phyloP scores from a whole-genome alignment of 2,888 invertebrate genomes.

The Epinotia ramella region DNA sequence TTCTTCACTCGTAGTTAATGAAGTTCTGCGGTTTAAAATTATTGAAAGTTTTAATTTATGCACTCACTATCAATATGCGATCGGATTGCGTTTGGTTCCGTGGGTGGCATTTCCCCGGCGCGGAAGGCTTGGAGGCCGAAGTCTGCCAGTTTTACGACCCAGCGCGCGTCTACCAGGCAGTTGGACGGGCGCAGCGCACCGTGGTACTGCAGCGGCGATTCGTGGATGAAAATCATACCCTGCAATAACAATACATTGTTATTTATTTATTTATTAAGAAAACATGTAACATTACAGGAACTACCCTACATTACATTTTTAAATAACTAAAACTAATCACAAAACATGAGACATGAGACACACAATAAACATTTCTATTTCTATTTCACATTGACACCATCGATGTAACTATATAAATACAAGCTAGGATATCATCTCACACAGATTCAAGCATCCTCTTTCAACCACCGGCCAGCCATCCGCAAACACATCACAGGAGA shows the following conservation, averaged over 20 bases:
- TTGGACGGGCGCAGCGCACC: slow-evolving; percentile 95
- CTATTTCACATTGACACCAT: too few species aligned
- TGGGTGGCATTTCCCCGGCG: slow-evolving; percentile 88
- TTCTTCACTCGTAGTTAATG: background rate
- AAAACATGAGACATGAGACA: too few species aligned
- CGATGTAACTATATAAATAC: too few species aligned
- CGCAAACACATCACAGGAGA: too few species aligned
- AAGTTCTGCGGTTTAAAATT: background rate
- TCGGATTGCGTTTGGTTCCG: slow-evolving; percentile 85
- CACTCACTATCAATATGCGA: slow-evolving; percentile 90
- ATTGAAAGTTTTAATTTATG: background rate
- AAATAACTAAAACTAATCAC: too few species aligned
- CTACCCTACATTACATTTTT: too few species aligned
- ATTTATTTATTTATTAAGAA: too few species aligned
- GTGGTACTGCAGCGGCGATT: slow-evolving; percentile 93
- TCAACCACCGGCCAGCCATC: too few species aligned
- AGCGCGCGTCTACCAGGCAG: slow-evolving; percentile 96
- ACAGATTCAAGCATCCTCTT: too few species aligned
- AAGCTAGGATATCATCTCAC: too few species aligned
- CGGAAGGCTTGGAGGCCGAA: slow-evolving; percentile 96
- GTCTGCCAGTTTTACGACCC: slow-evolving; percentile 97
- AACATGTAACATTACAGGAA: too few species aligned
- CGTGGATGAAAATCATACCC: slow-evolving; percentile 97
- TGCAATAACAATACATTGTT: slow-evolving; percentile 61
- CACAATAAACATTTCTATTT: too few species aligned